Base-by-base conservation (phyloP, 2,797 vertebrate species). In the Staurois parvus region DNA sequence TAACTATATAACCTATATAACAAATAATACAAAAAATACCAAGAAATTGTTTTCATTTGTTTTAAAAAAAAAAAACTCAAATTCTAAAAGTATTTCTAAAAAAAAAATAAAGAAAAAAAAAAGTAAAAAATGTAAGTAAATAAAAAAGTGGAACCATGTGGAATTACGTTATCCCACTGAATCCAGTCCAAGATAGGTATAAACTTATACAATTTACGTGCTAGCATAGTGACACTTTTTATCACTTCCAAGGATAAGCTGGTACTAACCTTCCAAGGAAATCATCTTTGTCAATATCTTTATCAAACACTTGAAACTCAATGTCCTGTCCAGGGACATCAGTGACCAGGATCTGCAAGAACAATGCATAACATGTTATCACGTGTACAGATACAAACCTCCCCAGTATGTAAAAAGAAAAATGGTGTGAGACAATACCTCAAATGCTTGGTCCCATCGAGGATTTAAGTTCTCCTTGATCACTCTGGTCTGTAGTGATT, bases 241-340 rank as follows among this genome's bases (percentile, higher is more conserved):
- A 48, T 56, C 17, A 24, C 17, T 56, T 56, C 21, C 21, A 24
- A 59, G n/a, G 52, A 13, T 59, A 24, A 3, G 13, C 11, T 42
- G 17, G 67, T n/a, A 37, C 42, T 29, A 26, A 98, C 97, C 97
- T 95, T 89, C 97, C 97, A 15, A 99, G 93, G 88, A 97, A 98
- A 87, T 99, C 97, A 15, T 99, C 97, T 89, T 96, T 95, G 89
- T 98, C 97, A 12, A 99, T 87, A 89, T 98, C 97, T 91, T 99
- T 98, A 89, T 99, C 97, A 76, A 96, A 99, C 86, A 98, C 90
- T 26, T 97, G 96, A 88, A 97, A 94, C 87, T 97, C 96, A 87
- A 98, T 93, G 74, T 97, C 97, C 83, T 99, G 97, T 79, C 97
- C 97, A 8, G 97, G 97, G 66, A 97, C 88, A 66, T 96, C 91